phyloP scores from a whole-genome alignment of 2,888 invertebrate species.

The Cataglyphis rosenhaueri region DNA sequence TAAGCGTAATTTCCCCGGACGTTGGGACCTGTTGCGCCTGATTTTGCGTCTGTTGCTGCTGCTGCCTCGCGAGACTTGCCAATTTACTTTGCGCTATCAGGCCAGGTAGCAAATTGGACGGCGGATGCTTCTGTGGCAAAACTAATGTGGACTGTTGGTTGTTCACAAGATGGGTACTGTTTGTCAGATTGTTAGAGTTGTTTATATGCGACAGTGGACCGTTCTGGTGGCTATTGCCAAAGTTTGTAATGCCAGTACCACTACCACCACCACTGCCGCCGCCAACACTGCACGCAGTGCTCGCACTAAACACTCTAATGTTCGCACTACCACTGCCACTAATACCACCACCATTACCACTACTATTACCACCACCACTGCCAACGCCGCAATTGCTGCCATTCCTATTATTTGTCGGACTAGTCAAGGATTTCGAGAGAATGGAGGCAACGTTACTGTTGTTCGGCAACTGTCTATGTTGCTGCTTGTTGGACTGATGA shows the following conservation, averaged over 20 bases:
- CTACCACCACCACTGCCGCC: conserved; percentile 68
- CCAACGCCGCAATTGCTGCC: conserved; percentile 66
- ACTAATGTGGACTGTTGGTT: conserved; percentile 81
- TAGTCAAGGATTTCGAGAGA: conserved; percentile 84
- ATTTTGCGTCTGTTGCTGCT: conserved; percentile 78
- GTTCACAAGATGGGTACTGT: conserved; percentile 78
- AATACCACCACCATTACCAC: conserved; percentile 64
- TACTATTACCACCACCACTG: conserved; percentile 53
- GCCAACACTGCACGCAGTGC: conserved; percentile 66
- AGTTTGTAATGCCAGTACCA: conserved; percentile 77
- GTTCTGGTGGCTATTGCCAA: conserved; percentile 84
- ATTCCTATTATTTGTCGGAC: conserved; percentile 82
- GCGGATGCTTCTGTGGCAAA: conserved; percentile 83
- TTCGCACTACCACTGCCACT: conserved; percentile 70
- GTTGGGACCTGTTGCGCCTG: conserved; percentile 83
- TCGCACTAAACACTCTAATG: conserved; percentile 74
- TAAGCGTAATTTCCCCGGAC: conserved; percentile 87
- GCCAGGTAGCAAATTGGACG: conserved; percentile 83
- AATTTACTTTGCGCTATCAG: conserved; percentile 83
- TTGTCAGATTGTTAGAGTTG: conserved; percentile 79
- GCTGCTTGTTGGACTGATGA: conserved; percentile 75
- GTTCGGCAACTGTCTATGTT: conserved; percentile 79
- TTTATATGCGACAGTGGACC: conserved; percentile 78
- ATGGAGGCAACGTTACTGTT: conserved; percentile 79
- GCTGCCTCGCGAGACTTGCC: conserved; percentile 82